Conservation (phyloP, 30 jellyfish, hydroid and myxozoan genomes). For the Aurelia aurita complex sp. Pacific region DNA sequence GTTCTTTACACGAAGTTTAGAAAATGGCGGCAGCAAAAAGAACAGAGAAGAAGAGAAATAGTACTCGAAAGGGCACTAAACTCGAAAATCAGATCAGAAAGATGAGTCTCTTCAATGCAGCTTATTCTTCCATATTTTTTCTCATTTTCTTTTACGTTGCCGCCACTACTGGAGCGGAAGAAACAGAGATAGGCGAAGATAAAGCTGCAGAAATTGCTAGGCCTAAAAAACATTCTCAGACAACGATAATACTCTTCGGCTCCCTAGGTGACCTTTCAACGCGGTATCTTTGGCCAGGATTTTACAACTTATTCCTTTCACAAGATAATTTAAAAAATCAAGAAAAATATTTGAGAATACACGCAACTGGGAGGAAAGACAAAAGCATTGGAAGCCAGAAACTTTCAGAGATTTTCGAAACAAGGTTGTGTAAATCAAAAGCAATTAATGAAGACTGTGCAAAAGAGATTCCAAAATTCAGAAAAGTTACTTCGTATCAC, state of each 20-base stretch:
- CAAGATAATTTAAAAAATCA: background rate
- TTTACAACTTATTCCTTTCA: conserved; percentile 14
- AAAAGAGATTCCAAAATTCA: background rate
- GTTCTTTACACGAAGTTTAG: too few relatives aligned
- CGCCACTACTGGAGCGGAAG: too few relatives aligned
- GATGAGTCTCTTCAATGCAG: too few relatives aligned
- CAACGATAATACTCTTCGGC: conserved; percentile 62
- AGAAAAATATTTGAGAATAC: conserved; percentile 4
- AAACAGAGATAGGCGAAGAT: too few relatives aligned
- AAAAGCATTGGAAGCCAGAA: conserved; percentile 1
- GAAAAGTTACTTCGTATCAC: conserved; percentile 13
- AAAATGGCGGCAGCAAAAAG: too few relatives aligned
- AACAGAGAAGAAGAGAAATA: too few relatives aligned
- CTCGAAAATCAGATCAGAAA: too few relatives aligned
- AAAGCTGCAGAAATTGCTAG: too few relatives aligned
- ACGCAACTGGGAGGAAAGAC: conserved; percentile 54
- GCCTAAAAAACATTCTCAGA: conserved; percentile 6
- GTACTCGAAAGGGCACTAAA: too few relatives aligned
- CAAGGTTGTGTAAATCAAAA: background rate
- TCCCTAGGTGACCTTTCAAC: conserved; percentile 72
- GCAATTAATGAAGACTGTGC: background rate
- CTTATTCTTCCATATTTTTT: too few relatives aligned
- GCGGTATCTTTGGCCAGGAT: conserved; percentile 71
- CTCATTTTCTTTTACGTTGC: too few relatives aligned
- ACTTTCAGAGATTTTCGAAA: conserved; percentile 5